These are phyloP conservation scores for Saxidomus purpurata DNA, from an alignment of 1,140 invertebrate genomes.

Conservation along the genomic window DNA sequence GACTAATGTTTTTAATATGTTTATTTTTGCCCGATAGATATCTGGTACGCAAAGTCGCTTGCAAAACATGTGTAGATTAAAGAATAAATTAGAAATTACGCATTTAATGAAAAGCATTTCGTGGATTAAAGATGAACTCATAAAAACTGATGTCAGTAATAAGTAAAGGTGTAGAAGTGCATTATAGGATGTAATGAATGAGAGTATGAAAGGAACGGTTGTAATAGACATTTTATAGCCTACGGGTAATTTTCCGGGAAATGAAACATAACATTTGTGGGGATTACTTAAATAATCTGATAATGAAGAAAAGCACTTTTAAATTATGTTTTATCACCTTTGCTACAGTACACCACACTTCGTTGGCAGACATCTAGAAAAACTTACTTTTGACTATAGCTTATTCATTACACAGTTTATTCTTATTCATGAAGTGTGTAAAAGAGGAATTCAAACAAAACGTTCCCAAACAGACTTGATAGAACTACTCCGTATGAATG, in stretches of 20 bases:
- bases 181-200: neutral
- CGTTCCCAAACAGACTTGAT: no score
- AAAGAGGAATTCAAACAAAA: no score
- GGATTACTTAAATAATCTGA: no score
- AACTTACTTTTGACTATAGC: no score
- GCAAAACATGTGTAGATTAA: neutral
- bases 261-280: neutral
- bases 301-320: no score
- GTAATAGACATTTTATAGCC: neutral
- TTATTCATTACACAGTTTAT: no score
- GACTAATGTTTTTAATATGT: conserved; percentile 5
- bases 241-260: neutral
- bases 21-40: neutral
- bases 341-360: no score
- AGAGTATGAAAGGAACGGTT: neutral
- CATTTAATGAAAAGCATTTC: neutral
- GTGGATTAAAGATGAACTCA: neutral
- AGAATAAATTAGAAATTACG: conserved; percentile 12
- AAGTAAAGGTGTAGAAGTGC: neutral
- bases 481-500: no score
- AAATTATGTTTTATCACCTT: no score
- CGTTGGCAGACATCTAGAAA: no score
- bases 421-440: no score
- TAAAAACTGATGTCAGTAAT: neutral
- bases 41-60: neutral